phyloP scores from a whole-genome alignment of 2,113 vertebrate species.

The Brachyhypopomus gauderio region DNA sequence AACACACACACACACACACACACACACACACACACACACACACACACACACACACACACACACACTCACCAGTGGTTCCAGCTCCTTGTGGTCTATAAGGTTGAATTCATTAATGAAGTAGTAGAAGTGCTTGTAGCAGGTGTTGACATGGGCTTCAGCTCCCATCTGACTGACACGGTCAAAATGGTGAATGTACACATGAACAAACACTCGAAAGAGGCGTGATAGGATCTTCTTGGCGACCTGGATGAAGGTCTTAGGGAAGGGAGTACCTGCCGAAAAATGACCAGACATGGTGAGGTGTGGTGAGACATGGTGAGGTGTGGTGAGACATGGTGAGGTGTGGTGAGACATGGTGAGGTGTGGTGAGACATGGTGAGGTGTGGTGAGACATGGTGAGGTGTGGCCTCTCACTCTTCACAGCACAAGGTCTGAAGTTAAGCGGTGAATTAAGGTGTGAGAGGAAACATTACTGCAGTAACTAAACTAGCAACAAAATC shows the following conservation, averaged over 20 bases:
- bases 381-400: background rate
- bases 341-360: background rate
- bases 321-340: background rate
- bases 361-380: background rate
- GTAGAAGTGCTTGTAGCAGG: constrained; percentile 99
- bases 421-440: background rate
- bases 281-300: background rate
- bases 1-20: background rate
- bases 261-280: constrained; percentile 91
- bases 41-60: constrained; percentile 4
- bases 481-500: no score
- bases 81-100: constrained; percentile 97
- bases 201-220: constrained; percentile 96
- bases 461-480: no score
- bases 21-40: background rate
- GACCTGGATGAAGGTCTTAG: constrained; percentile 93
- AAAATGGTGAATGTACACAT: constrained; percentile 98
- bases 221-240: constrained; percentile 97
- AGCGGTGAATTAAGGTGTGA: no score
- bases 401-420: constrained; percentile 19
- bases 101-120: constrained; percentile 93
- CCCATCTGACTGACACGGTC: constrained; percentile 94
- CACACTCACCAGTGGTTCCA: constrained; percentile 92
- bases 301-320: background rate
- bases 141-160: constrained; percentile 96